Evolutionary conservation across 2,888 invertebrate genomes (phyloP).

Genomic region (Pachymerium ferrugineum): DNA sequence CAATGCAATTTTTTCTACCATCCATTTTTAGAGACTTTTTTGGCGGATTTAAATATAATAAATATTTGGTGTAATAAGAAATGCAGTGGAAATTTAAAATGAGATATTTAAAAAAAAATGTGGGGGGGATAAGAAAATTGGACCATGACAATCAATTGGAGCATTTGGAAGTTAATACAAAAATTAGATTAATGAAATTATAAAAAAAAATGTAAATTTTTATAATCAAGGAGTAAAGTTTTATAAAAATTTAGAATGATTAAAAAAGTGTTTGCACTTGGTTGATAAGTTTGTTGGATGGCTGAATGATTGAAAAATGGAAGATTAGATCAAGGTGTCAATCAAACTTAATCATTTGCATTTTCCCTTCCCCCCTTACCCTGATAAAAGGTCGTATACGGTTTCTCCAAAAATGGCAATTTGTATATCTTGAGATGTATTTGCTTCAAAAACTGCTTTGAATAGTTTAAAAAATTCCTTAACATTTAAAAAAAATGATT

Average conservation of each 20-base stretch:
- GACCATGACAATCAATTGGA: background rate
- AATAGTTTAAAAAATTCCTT: no score
- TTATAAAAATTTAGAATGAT: no score
- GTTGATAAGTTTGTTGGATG: background rate
- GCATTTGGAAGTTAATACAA: no score
- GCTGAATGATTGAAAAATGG: background rate
- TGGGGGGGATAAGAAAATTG: no score
- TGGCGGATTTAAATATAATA: background rate
- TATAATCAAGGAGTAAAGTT: no score
- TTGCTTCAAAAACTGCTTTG: background rate
- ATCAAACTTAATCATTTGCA: background rate
- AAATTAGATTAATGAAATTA: no score
- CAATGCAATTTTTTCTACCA: background rate
- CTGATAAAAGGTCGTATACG: constrained; percentile 13
- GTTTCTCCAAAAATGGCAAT: background rate
- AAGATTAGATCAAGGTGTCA: background rate
- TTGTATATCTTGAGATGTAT: background rate
- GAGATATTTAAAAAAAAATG: no score
- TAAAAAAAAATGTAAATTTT: no score
- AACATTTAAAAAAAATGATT: background rate
- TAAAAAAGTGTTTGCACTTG: no score
- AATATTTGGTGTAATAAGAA: no score
- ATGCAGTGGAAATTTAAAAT: no score
- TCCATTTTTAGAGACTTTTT: background rate
- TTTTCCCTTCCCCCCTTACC: no score